A percentile compares a stretch with the other conserved stretches of the same genome.
Evolutionary conservation across 2,113 vertebrate species (phyloP).

Genomic region (Cacatua alba): DNA sequence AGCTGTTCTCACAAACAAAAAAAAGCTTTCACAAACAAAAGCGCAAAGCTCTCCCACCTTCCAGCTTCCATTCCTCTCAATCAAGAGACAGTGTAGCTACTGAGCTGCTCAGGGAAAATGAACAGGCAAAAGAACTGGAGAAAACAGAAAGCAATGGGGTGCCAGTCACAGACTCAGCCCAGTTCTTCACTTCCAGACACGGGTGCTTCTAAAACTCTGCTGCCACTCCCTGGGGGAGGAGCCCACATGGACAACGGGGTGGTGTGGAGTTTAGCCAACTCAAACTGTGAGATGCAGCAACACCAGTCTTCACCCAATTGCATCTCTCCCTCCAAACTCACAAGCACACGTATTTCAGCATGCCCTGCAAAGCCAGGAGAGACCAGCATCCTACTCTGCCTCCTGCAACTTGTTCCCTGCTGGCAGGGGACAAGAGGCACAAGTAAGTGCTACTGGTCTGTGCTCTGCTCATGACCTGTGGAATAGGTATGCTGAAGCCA

Average conservation of each 20-base stretch:
- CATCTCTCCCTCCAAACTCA: not conserved
- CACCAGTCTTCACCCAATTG: not conserved
- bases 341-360: accelerated
- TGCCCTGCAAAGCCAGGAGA: not conserved
- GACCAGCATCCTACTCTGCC: accelerated
- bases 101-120: not conserved
- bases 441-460: not conserved
- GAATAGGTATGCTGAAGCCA: not conserved
- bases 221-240: not conserved
- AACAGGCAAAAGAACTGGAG: not conserved
- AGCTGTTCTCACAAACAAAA: not conserved
- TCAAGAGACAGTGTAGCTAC: not conserved
- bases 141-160: not conserved
- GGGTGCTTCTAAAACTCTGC: accelerated
- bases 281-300: not conserved
- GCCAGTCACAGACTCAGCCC: not conserved
- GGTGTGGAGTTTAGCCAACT: not conserved
- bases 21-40: not conserved
- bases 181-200: not conserved
- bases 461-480: not conserved
- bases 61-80: not conserved
- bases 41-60: not conserved
- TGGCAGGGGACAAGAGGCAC: not conserved
- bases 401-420: not conserved
- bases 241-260: not conserved